These are phyloP conservation scores for Castor canadensis DNA, from an alignment of 2,113 vertebrate species.

Conservation along the genomic window DNA sequence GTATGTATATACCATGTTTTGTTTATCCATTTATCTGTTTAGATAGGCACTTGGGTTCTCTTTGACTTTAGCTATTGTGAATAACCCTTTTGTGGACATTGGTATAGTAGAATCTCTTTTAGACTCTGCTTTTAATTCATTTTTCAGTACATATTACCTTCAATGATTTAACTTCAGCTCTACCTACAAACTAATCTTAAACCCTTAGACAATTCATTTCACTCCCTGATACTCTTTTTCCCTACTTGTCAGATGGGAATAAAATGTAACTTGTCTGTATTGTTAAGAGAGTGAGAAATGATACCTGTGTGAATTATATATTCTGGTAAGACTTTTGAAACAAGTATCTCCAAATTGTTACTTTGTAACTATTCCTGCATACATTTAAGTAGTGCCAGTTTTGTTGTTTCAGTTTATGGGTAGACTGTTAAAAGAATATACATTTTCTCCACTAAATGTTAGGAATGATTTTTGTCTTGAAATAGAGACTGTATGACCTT, in stretches of 20 bases:
- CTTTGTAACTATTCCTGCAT: not conserved
- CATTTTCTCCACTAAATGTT: not conserved
- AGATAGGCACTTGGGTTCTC: not conserved
- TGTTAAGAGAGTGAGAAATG: not conserved
- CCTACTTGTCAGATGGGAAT: not conserved
- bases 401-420: not conserved
- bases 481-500: not conserved
- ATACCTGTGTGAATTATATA: not conserved
- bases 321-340: not conserved
- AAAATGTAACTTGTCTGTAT: not conserved
- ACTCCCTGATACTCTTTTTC: not conserved
- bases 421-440: not conserved
- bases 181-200: not conserved
- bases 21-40: not conserved
- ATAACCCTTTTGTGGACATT: not conserved
- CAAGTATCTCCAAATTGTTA: not conserved
- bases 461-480: conserved; percentile 12
- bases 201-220: not conserved
- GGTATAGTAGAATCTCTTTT: not conserved
- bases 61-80: not conserved
- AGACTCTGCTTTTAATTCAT: not conserved
- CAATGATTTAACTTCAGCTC: not conserved
- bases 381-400: not conserved
- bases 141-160: not conserved
- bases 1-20: not conserved